Percentiles rank a stretch among this genome's conserved stretches.
Evolutionary conservation across 2,888 invertebrate species (phyloP).

Genomic region (Fissipunctia ypsillon): DNA sequence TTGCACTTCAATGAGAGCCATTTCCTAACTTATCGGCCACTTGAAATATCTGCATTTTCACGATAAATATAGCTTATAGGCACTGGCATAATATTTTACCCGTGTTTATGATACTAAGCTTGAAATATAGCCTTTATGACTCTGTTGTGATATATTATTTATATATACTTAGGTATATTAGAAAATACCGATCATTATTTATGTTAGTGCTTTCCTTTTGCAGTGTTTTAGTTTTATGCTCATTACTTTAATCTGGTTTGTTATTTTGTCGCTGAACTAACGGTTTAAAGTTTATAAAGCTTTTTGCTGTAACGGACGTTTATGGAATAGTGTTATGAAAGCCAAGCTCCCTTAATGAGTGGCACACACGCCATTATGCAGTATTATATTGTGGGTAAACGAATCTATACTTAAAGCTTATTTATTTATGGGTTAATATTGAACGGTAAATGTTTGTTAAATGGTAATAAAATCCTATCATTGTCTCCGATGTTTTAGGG

Average conservation of each 20-base stretch:
- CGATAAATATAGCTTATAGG: not conserved
- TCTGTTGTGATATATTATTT: constrained; percentile 25
- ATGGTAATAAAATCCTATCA: constrained; percentile 13
- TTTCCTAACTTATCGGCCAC: constrained; percentile 12
- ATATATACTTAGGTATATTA: too few relatives aligned
- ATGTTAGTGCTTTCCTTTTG: constrained; percentile 24
- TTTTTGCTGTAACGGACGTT: constrained; percentile 56
- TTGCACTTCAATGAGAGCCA: not conserved
- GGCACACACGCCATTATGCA: constrained; percentile 61
- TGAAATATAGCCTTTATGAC: constrained; percentile 29
- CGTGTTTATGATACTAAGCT: constrained; percentile 11
- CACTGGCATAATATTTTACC: not conserved
- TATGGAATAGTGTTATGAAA: constrained; percentile 60
- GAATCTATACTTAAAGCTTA: constrained; percentile 5
- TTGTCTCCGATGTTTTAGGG: constrained; percentile 22
- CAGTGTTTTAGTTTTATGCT: constrained; percentile 8
- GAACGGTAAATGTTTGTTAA: not conserved
- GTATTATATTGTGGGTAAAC: constrained; percentile 36
- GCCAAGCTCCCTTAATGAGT: constrained; percentile 53
- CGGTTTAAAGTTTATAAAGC: constrained; percentile 49
- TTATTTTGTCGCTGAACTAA: constrained; percentile 29
- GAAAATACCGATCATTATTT: constrained; percentile 20
- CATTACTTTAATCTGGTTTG: constrained; percentile 25
- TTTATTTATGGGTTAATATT: constrained; percentile 28
- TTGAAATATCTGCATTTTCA: constrained; percentile 21